Evolutionary conservation across 2,797 vertebrate species (phyloP).

Genomic region (Limnodromus scolopaceus): DNA sequence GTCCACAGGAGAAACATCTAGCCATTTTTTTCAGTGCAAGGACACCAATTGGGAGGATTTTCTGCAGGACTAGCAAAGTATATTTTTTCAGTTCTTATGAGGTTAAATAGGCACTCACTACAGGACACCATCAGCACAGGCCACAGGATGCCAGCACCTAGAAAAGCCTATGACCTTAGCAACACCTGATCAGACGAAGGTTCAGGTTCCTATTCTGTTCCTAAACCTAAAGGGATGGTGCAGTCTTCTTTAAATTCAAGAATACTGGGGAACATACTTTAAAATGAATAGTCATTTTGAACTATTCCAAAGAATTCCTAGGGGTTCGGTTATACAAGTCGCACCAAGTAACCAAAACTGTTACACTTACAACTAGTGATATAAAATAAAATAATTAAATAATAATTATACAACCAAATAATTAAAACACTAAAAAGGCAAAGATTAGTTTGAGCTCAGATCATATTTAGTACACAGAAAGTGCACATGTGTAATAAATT

Average conservation of each 20-base stretch:
- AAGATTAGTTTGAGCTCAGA: not conserved
- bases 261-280: not conserved
- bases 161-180: not conserved
- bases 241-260: not conserved
- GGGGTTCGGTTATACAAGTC: not conserved
- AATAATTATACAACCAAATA: not conserved
- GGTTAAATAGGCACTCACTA: not conserved
- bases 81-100: not conserved
- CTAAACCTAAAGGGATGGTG: not conserved
- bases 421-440: not conserved
- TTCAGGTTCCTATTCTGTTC: not conserved
- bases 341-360: not conserved
- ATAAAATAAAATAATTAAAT: not conserved
- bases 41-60: not conserved
- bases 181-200: not conserved
- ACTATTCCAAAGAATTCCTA: not conserved
- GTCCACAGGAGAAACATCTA: not conserved
- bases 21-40: not conserved
- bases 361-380: not conserved
- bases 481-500: not conserved
- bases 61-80: not conserved
- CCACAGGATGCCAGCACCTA: not conserved
- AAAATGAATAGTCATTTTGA: not conserved
- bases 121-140: not conserved
- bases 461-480: not conserved